Evolutionary conservation across 2,797 vertebrate genomes (phyloP).

Genomic region (Fratercula arctica): DNA sequence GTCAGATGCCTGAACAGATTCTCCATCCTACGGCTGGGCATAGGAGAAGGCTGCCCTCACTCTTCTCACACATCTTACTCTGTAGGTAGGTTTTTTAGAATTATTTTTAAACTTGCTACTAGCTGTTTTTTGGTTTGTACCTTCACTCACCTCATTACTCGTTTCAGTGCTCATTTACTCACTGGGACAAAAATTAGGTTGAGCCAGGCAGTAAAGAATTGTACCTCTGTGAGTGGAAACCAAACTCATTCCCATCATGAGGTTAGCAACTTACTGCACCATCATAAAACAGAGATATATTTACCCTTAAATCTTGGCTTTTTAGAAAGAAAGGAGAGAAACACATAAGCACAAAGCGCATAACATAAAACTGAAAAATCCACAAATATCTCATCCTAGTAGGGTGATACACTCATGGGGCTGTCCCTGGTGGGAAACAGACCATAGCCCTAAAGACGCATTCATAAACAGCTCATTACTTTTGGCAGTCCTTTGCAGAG

Average conservation of each 20-base stretch:
- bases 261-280: not conserved
- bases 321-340: not conserved
- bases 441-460: not conserved
- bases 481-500: not conserved
- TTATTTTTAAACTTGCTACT: not conserved
- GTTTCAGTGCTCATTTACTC: not conserved
- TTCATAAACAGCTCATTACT: not conserved
- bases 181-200: not conserved
- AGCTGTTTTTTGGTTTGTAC: not conserved
- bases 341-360: not conserved
- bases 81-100: not conserved
- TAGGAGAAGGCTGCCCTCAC: not conserved
- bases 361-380: not conserved
- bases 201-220: not conserved
- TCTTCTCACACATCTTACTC: not conserved
- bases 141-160: not conserved
- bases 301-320: not conserved
- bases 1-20: not conserved
- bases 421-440: not conserved
- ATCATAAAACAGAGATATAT: not conserved
- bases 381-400: not conserved
- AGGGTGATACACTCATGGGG: not conserved
- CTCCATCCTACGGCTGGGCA: not conserved
- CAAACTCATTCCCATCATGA: not conserved
- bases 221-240: not conserved